These are phyloP conservation scores for Cryptus viduatorius DNA, from an alignment of 2,888 invertebrate species.

Conservation along the genomic window DNA sequence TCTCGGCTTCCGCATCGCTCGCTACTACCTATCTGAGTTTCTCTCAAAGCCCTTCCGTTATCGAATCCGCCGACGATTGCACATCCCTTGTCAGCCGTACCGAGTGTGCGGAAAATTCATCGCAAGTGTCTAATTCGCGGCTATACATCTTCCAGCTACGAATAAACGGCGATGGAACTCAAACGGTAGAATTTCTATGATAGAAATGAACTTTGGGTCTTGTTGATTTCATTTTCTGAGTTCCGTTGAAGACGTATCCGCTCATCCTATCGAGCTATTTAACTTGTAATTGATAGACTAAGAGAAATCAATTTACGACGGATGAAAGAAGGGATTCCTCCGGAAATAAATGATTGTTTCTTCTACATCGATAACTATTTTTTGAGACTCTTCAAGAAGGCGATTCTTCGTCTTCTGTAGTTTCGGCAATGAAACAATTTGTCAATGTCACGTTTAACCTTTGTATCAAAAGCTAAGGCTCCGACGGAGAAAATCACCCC, in stretches of 20 bases:
- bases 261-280: background rate
- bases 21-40: slow-evolving; percentile 9
- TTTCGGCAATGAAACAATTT: slow-evolving; percentile 12
- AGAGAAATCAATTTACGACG: background rate
- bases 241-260: slow-evolving; percentile 1
- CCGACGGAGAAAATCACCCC: slow-evolving; percentile 46
- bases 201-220: slow-evolving; percentile 27
- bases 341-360: slow-evolving; percentile 13
- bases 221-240: background rate
- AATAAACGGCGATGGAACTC: background rate
- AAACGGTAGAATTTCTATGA: slow-evolving; percentile 11
- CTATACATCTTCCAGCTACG: slow-evolving; percentile 3
- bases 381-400: background rate
- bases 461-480: slow-evolving; percentile 41
- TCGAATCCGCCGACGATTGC: slow-evolving; percentile 23
- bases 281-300: background rate
- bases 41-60: slow-evolving; percentile 38
- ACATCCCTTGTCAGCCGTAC: slow-evolving; percentile 27
- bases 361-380: background rate
- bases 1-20: background rate
- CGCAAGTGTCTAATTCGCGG: slow-evolving; percentile 16
- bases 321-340: background rate
- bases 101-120: slow-evolving; percentile 17
- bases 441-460: slow-evolving; percentile 43
- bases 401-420: background rate